Conservation (phyloP, 23 tunicate species). For the Corella eumyota region DNA sequence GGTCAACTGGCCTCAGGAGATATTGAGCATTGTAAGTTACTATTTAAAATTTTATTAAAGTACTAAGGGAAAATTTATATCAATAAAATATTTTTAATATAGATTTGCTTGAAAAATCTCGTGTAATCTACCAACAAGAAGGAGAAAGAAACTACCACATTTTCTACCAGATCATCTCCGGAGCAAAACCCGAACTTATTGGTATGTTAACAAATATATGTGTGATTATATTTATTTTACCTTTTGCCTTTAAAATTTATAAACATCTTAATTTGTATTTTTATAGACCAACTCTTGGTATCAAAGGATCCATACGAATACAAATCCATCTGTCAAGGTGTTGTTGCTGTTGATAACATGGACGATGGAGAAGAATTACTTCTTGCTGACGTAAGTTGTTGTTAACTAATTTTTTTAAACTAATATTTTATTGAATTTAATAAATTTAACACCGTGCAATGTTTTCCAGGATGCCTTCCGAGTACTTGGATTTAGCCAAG, state of each 20-base stretch:
- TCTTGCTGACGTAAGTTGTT: conserved; percentile 73
- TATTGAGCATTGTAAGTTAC: conserved; percentile 84
- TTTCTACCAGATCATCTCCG: conserved; percentile 84
- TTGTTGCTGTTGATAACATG: conserved; percentile 61
- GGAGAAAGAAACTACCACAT: conserved; percentile 89
- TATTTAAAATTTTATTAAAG: not conserved
- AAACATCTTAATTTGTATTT: not conserved
- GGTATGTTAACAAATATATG: conserved; percentile 27
- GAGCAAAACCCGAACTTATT: conserved; percentile 82
- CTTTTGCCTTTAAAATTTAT: not conserved
- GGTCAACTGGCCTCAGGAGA: conserved; percentile 94
- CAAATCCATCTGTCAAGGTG: conserved; percentile 88
- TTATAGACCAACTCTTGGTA: conserved; percentile 55
- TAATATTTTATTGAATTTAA: too few species aligned
- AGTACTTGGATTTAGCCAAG: conserved; percentile 83
- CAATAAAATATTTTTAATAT: not conserved
- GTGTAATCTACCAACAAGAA: conserved; percentile 83
- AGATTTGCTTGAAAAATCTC: conserved; percentile 90
- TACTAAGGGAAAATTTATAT: not conserved
- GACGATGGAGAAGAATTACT: conserved; percentile 81
- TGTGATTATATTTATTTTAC: not conserved
- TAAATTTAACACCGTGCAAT: not conserved
- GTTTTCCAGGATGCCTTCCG: too few species aligned
- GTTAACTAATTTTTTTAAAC: not conserved
- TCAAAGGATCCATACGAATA: conserved; percentile 92